Base-by-base conservation (phyloP, 2,113 vertebrate genomes). In the Pandion haliaetus region DNA sequence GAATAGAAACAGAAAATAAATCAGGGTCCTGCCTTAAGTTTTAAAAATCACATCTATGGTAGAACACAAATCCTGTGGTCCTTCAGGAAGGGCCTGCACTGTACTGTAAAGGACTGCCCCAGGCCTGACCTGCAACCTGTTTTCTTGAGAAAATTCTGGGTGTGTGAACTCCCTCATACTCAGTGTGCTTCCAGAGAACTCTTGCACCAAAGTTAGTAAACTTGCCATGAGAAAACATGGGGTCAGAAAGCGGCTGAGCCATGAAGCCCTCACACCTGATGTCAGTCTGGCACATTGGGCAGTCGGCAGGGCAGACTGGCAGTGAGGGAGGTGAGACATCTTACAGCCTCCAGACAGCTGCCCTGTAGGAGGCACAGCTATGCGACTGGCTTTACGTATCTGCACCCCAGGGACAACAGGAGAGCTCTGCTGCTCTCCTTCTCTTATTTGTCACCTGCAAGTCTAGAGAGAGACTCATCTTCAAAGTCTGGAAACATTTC, bases 221-320 rank as follows among this genome's bases (percentile, higher is more conserved):
- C 34, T 62, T 71, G 18, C 26, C 8, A 9, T 8, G 6, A 38
- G 32, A 40, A 88, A 81, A 65, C 23, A 55, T 0, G 0, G 12
- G 3, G 16, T 59, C 82, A 72, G 29, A 44, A 69, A 83, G 18
- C 2, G 3, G 5, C 5, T 49, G 21, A 69, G 20, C 12, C 17
- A 8, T 1, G 6, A 18, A 91, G 5, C 13, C 13, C 20, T 11
- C 2, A 1, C 3, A 36, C 34, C 16, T 59, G 49, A 15, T 25
- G 13, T 28, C 10, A 4, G 31, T 14, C 1, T 2, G 32, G 38
- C 6, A 15, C 0, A 0, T 5, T 1, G 1, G 29, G 13, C 20
- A 82, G 16, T 13, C 16, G 63, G 20, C 47, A 14, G 24, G 38
- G 5, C 9, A 36, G 28, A 28, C 14, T 34, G 32, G 9, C 34